Evolutionary conservation across 2,113 vertebrate species (phyloP).

Genomic region (Aspiorhynchus laticeps): DNA sequence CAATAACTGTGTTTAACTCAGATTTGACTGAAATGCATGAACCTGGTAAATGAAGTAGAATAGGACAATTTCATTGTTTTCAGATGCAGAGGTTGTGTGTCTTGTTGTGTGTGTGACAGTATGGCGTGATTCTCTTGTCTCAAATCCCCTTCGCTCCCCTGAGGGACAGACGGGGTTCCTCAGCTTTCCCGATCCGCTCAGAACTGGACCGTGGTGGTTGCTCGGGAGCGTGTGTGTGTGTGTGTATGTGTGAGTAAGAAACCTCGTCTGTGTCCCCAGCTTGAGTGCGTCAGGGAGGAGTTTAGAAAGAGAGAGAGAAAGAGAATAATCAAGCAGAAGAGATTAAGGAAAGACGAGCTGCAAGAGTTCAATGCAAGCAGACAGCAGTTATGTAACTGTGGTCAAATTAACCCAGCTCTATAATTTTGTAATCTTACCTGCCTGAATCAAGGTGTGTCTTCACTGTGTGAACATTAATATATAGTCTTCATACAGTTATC

Average conservation of each 20-base stretch:
- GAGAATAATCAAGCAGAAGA: conserved; percentile 74
- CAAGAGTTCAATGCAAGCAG: conserved; percentile 71
- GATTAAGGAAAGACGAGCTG: conserved; percentile 75
- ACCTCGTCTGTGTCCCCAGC: conserved; percentile 52
- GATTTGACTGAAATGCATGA: background rate
- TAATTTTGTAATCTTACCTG: background rate
- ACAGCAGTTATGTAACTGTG: conserved; percentile 73
- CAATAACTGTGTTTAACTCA: background rate
- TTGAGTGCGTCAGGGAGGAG: conserved; percentile 54
- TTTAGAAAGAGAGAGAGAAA: conserved; percentile 40
- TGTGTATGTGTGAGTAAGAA: conserved; percentile 34
- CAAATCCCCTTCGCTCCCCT: conserved; percentile 24
- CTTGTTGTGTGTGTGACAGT: background rate
- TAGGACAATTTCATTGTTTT: background rate
- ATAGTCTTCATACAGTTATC: background rate
- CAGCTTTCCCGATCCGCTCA: conserved; percentile 57
- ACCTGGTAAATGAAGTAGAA: background rate
- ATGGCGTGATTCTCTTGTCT: background rate
- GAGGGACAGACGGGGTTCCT: conserved; percentile 27
- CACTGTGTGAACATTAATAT: background rate
- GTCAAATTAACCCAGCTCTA: conserved; percentile 65
- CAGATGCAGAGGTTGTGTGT: background rate
- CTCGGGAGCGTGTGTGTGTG: conserved; percentile 51
- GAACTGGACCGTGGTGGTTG: conserved; percentile 65
- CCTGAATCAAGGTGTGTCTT: background rate